Percentiles rank a stretch among this genome's conserved stretches.
Conservation (phyloP, 2,888 invertebrate species). For the Cremastobaeus sp. region DNA sequence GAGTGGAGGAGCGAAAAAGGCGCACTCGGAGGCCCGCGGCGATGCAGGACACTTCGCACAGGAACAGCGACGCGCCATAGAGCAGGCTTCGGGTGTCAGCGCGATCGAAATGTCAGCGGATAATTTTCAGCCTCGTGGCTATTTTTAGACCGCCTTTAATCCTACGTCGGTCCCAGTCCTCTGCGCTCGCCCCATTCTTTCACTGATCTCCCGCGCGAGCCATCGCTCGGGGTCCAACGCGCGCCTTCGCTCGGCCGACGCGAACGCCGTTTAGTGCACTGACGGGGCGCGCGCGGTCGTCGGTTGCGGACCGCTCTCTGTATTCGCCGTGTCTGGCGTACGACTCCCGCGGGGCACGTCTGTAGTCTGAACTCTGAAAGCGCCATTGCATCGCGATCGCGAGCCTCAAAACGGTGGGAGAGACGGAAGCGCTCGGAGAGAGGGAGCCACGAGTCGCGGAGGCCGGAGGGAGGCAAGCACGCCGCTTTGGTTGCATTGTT, state of each 20-base stretch:
- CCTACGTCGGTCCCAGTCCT: conserved; percentile 33
- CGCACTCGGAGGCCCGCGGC: neutral
- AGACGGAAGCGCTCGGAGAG: conserved; percentile 70
- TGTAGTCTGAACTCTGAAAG: no score
- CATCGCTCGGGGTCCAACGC: no score
- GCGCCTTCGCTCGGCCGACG: neutral
- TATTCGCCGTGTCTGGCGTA: conserved; percentile 79
- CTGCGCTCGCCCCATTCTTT: conserved; percentile 26
- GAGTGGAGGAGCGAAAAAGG: no score
- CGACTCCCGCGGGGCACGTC: conserved; percentile 76
- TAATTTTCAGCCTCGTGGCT: conserved; percentile 46
- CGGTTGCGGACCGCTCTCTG: conserved; percentile 48
- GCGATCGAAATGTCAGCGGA: conserved; percentile 47
- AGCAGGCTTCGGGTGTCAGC: conserved; percentile 39
- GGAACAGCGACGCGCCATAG: conserved; percentile 11
- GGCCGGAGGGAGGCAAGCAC: conserved; percentile 11
- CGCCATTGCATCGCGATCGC: conserved; percentile 79
- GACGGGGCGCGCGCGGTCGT: neutral
- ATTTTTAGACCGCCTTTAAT: conserved; percentile 47
- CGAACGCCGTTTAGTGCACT: neutral
- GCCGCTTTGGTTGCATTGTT: conserved; percentile 42
- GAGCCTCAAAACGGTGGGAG: conserved; percentile 77
- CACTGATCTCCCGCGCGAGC: conserved; percentile 11
- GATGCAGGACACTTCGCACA: conserved; percentile 2
- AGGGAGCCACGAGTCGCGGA: conserved; percentile 70